Conservation (phyloP, 2,113 vertebrate genomes). For the Empidonax alnorum region DNA sequence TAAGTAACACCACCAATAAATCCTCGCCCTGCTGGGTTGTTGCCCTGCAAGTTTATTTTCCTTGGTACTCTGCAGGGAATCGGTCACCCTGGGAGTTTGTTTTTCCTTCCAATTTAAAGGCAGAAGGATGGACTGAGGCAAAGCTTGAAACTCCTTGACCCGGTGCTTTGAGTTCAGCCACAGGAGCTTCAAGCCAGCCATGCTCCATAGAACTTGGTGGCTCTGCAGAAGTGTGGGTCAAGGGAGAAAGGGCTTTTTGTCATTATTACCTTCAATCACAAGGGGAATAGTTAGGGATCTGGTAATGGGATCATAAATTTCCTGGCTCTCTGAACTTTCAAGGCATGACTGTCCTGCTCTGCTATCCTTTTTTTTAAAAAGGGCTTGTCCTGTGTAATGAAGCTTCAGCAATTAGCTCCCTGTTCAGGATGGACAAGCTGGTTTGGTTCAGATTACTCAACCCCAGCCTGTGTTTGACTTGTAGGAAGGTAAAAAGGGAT, state of each 20-base stretch:
- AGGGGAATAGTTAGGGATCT: background rate
- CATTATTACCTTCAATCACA: background rate
- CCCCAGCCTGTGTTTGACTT: background rate
- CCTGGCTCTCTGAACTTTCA: background rate
- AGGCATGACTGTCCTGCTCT: background rate
- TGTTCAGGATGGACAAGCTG: background rate
- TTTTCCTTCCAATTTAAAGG: slow-evolving; percentile 10
- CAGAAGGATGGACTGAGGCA: background rate
- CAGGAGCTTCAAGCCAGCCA: background rate
- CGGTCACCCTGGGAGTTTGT: slow-evolving; percentile 23
- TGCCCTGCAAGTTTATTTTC: slow-evolving; percentile 31
- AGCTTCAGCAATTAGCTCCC: background rate
- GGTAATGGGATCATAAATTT: slow-evolving; percentile 37
- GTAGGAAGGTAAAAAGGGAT: background rate
- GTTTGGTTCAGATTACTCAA: background rate
- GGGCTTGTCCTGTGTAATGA: background rate
- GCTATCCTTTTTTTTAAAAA: background rate
- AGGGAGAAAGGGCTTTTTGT: background rate
- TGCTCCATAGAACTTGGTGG: slow-evolving; percentile 1
- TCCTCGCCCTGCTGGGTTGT: background rate
- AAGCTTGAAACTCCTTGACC: slow-evolving; percentile 41
- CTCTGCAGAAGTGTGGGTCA: slow-evolving; percentile 19
- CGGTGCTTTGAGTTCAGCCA: slow-evolving; percentile 2
- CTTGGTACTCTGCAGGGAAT: background rate
- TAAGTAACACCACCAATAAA: background rate